Evolutionary conservation across 2,797 vertebrate species (phyloP).

Genomic region (Acanthiza pusilla): DNA sequence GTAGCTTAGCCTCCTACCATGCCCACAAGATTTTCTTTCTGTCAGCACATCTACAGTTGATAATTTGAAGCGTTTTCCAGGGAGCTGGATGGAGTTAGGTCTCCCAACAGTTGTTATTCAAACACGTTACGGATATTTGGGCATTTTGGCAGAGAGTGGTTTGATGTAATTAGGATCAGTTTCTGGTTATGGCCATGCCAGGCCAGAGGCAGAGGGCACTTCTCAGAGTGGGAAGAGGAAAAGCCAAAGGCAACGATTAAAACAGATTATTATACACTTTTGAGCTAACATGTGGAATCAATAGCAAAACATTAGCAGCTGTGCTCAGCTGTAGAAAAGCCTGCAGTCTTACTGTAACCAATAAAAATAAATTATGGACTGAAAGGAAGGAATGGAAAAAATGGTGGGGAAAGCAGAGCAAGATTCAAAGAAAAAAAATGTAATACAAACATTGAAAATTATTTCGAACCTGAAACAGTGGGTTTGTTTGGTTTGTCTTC

Average conservation of each 20-base stretch:
- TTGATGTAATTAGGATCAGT: slow-evolving; percentile 72
- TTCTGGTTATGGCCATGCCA: slow-evolving; percentile 71
- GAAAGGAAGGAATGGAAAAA: slow-evolving; percentile 59
- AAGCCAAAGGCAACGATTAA: slow-evolving; percentile 77
- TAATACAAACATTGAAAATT: slow-evolving; percentile 14
- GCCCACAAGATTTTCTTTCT: slow-evolving; percentile 44
- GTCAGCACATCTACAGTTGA: slow-evolving; percentile 33
- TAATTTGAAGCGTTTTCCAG: slow-evolving; percentile 58
- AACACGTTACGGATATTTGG: slow-evolving; percentile 61
- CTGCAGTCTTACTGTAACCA: slow-evolving; percentile 72
- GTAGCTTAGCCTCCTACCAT: slow-evolving; percentile 27
- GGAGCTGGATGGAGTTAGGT: slow-evolving; percentile 35
- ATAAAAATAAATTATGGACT: slow-evolving; percentile 74
- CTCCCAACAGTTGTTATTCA: slow-evolving; percentile 58
- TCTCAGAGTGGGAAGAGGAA: slow-evolving; percentile 70
- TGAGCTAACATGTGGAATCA: slow-evolving; percentile 77
- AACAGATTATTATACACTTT: slow-evolving; percentile 72
- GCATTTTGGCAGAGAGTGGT: slow-evolving; percentile 63
- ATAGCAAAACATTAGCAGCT: slow-evolving; percentile 76
- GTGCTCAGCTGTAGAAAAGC: slow-evolving; percentile 68
- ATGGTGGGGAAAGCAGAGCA: background rate
- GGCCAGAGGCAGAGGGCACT: slow-evolving; percentile 69
- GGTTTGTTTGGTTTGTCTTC: background rate
- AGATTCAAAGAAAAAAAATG: slow-evolving; percentile 47
- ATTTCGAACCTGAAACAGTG: background rate